These are phyloP conservation scores for Tarsius wallacei DNA, from an alignment of 2,797 vertebrate genomes.

Conservation along the genomic window DNA sequence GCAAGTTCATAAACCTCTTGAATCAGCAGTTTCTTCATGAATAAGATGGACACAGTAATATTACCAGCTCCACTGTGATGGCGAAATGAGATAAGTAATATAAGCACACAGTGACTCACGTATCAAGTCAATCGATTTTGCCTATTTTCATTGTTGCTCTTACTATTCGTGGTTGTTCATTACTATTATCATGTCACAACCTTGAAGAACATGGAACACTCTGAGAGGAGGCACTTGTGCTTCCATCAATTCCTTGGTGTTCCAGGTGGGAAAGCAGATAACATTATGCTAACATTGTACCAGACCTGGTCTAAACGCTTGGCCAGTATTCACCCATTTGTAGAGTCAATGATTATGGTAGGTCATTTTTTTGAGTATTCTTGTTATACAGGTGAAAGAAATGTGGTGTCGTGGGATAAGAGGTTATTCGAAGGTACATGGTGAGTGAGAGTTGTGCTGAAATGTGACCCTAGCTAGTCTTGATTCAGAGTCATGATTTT, in stretches of 20 bases:
- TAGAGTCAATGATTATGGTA: neutral
- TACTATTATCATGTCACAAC: neutral
- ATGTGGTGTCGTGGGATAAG: neutral
- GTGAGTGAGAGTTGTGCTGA: neutral
- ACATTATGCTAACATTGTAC: neutral
- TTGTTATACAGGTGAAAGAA: neutral
- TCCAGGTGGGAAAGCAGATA: neutral
- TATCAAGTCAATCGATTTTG: neutral
- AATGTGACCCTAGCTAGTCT: neutral
- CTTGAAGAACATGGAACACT: neutral
- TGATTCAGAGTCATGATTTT: neutral
- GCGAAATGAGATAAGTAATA: neutral
- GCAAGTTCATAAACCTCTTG: neutral
- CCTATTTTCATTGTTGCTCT: neutral
- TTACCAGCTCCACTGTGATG: neutral
- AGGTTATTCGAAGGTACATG: neutral
- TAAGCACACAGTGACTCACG: neutral
- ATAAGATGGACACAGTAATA: neutral
- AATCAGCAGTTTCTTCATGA: neutral
- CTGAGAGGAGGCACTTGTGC: neutral
- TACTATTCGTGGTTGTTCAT: neutral
- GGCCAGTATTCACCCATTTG: neutral
- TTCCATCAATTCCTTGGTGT: neutral
- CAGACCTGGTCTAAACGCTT: neutral
- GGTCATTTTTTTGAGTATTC: neutral